A percentile compares a stretch with the other conserved stretches of the same genome.
Conservation (phyloP, 1,140 invertebrate species). For the Drosophila persimilis region DNA sequence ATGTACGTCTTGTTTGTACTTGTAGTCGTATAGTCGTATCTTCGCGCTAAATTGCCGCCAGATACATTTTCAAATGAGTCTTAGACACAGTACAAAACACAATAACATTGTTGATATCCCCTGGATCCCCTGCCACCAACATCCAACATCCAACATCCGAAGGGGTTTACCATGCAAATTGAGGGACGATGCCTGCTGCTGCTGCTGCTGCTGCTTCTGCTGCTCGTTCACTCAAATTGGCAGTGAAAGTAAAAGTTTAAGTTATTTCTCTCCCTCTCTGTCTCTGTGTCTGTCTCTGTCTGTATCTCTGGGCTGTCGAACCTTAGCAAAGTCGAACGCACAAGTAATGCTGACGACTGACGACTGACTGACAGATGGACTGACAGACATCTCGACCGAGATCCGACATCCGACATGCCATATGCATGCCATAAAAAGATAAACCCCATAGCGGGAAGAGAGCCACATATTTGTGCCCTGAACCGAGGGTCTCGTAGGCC, state of each 20-base stretch:
- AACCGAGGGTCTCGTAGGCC: not conserved
- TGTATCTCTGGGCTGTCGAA: conserved; percentile 61
- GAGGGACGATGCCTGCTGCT: conserved; percentile 37
- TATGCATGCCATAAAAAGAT: conserved; percentile 46
- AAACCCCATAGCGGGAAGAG: conserved; percentile 23
- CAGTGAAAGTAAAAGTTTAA: conserved; percentile 80
- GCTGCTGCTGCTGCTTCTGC: conserved; percentile 5
- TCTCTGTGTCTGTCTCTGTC: conserved; percentile 16
- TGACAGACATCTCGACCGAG: conserved; percentile 27
- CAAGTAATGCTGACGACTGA: conserved; percentile 18
- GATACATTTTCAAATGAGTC: conserved; percentile 75
- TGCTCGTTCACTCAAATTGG: conserved; percentile 62
- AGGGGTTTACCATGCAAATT: conserved; percentile 60
- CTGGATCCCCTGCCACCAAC: not conserved
- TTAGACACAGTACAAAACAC: conserved; percentile 55
- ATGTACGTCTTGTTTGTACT: not conserved
- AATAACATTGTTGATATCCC: conserved; percentile 45
- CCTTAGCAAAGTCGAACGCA: conserved; percentile 22
- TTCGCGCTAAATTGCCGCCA: conserved; percentile 69
- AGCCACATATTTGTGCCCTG: conserved; percentile 10
- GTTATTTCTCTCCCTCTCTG: conserved; percentile 48
- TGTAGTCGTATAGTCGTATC: conserved; percentile 32
- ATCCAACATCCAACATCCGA: not conserved
- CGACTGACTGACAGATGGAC: conserved; percentile 24
- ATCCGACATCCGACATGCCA: conserved; percentile 8